These are phyloP conservation scores for Arion vulgaris DNA, from an alignment of 1,140 invertebrate genomes.

Conservation along the genomic window DNA sequence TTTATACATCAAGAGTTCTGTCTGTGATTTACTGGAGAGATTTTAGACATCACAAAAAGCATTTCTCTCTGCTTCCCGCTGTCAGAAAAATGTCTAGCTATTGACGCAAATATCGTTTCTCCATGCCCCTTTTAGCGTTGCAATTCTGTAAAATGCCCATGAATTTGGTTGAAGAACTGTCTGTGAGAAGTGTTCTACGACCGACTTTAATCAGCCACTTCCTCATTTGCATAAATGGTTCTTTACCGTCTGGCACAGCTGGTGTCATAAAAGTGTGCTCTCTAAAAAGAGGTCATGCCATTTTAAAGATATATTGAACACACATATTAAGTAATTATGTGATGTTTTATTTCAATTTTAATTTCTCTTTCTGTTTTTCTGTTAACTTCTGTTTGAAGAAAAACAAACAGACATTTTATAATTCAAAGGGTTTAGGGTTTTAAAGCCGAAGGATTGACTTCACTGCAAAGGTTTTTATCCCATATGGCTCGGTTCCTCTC, in stretches of 20 bases:
- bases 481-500: too few species aligned
- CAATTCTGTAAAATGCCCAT: not conserved
- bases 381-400: too few species aligned
- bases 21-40: not conserved
- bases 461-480: too few species aligned
- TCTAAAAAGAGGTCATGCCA: too few species aligned
- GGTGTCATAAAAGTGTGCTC: not conserved
- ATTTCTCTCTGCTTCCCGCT: not conserved
- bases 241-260: not conserved
- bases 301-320: too few species aligned
- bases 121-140: not conserved
- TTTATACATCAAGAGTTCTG: not conserved
- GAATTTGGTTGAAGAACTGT: not conserved
- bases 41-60: not conserved
- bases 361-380: too few species aligned
- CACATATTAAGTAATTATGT: too few species aligned
- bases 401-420: too few species aligned
- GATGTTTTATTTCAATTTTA: too few species aligned
- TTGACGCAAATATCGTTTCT: not conserved
- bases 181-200: not conserved
- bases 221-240: not conserved
- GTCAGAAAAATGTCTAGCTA: not conserved
- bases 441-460: too few species aligned
- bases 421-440: too few species aligned
- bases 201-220: not conserved